Evolutionary conservation across 2,888 invertebrate species (phyloP), one percentile per base, ranked within the genome.

Genomic region (Pherbina coryleti): DNA sequence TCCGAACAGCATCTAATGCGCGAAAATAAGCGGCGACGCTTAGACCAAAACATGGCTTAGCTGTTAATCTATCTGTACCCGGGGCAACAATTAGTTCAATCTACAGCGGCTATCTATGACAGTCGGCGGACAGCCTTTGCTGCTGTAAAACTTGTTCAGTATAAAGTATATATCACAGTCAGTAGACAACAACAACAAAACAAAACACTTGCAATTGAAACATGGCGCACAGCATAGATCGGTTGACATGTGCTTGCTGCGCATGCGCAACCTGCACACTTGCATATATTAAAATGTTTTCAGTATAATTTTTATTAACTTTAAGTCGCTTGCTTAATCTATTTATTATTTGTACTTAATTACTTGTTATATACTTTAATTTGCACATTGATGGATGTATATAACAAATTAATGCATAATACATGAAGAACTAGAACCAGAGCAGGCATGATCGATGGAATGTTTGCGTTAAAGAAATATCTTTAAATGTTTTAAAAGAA

Each of bases 11-110:
- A 69, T 69, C 69, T 69, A 69, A 69, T 19, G 67, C 44, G 19
- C 22, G n/a, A 22, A 44, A 8, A 22, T 55, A 22, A 22, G n/a
- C 55, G 57, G 28, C 57, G n/a, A 25, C 44, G 11, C 57, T 60
- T 60, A 22, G 57, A 19, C 25, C 57, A 14, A 60, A 28, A 60
- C 19, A 22, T 11, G 57, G 34, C 44, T 57, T 14, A 34, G 74
- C 66, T 74, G 31, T 31, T 49, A 74, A 74, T 74, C 66, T 74
- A n/a, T 28, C 9, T 74, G 57, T 60, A 44, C 72, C 57, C 74
- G 74, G 22, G 74, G 25, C 74, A 66, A 11, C 74, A 74, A 66
- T 74, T 74, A 72, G 44, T 25, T 14, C 37, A 72, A 72, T 72
- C 72, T 57, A 22, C 57, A 22, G 44, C 55, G 11, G 17, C 60